Evolutionary conservation across 2,797 vertebrate genomes (phyloP).

Genomic region (Tamandua tetradactyla): DNA sequence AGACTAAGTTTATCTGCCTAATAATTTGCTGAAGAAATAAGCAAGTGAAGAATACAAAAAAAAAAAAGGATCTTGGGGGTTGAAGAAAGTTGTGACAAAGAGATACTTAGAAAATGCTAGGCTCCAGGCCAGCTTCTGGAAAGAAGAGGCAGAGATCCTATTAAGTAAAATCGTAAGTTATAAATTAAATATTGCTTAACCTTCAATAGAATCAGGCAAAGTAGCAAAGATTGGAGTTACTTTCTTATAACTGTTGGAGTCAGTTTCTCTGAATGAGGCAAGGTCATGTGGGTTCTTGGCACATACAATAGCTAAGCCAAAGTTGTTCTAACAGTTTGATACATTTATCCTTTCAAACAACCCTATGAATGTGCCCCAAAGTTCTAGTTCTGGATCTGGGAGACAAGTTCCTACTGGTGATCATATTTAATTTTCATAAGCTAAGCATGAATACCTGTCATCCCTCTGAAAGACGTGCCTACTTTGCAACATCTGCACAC

Average conservation of each 20-base stretch:
- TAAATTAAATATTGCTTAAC: slow-evolving; percentile 18
- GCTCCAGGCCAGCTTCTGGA: not conserved
- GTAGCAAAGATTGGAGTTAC: not conserved
- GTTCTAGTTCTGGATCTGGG: not conserved
- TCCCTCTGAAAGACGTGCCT: not conserved
- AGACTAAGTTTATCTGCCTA: not conserved
- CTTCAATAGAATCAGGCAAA: not conserved
- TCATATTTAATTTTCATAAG: not conserved
- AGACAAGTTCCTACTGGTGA: not conserved
- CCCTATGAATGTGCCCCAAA: not conserved
- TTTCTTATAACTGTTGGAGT: not conserved
- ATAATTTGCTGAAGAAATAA: not conserved
- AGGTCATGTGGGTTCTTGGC: not conserved
- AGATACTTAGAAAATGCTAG: not conserved
- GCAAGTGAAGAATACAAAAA: not conserved
- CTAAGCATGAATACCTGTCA: not conserved
- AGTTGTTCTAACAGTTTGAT: not conserved
- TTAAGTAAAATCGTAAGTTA: not conserved
- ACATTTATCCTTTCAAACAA: slow-evolving; percentile 15
- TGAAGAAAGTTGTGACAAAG: not conserved
- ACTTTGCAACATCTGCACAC: not conserved
- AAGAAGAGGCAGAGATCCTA: not conserved
- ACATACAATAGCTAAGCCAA: not conserved
- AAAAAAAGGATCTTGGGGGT: accelerated
- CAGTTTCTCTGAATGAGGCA: slow-evolving; percentile 21